These are phyloP conservation scores for Cosmia trapezina DNA, from an alignment of 2,888 invertebrate genomes.

Conservation along the genomic window DNA sequence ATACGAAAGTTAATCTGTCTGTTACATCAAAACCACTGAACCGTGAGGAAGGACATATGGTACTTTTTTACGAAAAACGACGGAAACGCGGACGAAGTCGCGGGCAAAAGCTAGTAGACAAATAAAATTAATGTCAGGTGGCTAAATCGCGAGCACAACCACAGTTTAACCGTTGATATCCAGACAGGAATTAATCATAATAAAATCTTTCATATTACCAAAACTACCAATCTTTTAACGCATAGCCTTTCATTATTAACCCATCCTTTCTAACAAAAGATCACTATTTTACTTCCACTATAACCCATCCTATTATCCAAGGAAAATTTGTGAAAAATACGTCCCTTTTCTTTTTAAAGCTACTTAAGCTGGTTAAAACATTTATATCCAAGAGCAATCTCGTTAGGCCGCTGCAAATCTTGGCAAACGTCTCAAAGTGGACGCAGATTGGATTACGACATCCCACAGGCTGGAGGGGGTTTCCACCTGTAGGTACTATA, in stretches of 20 bases:
- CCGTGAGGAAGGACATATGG: no score
- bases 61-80: no score
- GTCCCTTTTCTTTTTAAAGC: conserved; percentile 12
- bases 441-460: conserved; percentile 60
- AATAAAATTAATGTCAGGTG: not conserved
- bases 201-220: not conserved
- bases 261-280: not conserved
- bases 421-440: conserved; percentile 48
- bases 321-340: conserved; percentile 4
- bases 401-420: conserved; percentile 49
- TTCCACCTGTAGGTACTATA: no score
- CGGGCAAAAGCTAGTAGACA: no score
- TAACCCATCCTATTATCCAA: not conserved
- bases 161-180: no score
- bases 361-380: conserved; percentile 38
- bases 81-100: no score
- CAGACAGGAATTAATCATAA: no score
- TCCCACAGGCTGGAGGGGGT: conserved; percentile 11
- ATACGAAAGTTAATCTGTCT: no score
- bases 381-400: conserved; percentile 33
- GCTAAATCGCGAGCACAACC: not conserved
- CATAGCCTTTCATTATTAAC: not conserved
- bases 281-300: conserved; percentile 5
- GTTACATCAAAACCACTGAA: no score
- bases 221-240: not conserved